A percentile compares a stretch with the other conserved stretches of the same genome.
Conservation (phyloP, 2,888 invertebrate genomes). For the Melieria omissa region DNA sequence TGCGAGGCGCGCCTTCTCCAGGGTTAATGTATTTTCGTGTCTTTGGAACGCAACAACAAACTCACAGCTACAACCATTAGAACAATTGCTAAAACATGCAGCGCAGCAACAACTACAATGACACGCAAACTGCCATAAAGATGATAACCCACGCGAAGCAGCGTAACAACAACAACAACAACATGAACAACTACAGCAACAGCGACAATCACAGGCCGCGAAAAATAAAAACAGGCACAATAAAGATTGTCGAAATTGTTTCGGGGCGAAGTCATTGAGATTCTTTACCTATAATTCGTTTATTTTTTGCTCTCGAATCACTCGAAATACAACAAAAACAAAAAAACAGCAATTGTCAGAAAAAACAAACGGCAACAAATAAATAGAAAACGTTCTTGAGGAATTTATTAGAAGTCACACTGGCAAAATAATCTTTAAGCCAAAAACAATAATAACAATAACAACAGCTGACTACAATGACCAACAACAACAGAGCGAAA, state of each 20-base stretch:
- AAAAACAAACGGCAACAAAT: no score
- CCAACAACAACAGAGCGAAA: background rate
- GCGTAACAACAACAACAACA: slow-evolving; percentile 25
- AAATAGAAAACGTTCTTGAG: no score
- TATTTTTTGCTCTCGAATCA: background rate
- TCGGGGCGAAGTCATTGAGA: slow-evolving; percentile 11
- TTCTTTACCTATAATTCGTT: background rate
- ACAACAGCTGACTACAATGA: background rate
- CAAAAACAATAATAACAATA: slow-evolving; percentile 7
- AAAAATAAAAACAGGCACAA: slow-evolving; percentile 20
- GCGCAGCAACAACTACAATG: background rate
- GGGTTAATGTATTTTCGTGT: no score
- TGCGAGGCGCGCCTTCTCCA: no score
- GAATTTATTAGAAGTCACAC: no score
- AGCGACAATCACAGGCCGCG: background rate
- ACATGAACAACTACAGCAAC: slow-evolving; percentile 23
- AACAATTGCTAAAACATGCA: background rate
- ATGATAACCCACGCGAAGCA: slow-evolving; percentile 23
- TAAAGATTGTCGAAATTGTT: slow-evolving; percentile 20
- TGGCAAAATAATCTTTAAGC: background rate
- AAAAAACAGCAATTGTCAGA: no score
- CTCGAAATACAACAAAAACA: no score
- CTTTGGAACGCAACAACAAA: no score
- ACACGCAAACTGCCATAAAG: background rate
- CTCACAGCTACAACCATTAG: no score